Evolutionary conservation across 1,140 invertebrate species (phyloP).

Genomic region (Potamilus streckersoni): DNA sequence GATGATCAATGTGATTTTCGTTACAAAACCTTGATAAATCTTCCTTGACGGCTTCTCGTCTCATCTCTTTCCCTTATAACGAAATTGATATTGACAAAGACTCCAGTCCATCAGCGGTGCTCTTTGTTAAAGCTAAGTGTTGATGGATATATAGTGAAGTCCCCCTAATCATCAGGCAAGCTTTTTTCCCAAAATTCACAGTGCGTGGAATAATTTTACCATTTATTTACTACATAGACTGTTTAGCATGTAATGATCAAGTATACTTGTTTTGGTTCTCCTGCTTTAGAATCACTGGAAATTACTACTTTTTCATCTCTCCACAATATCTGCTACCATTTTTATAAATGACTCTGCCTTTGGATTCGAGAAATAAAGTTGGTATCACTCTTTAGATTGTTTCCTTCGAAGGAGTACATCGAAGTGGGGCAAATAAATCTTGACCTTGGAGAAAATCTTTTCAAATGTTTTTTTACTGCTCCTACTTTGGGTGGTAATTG

Average conservation of each 20-base stretch:
- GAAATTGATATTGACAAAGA: constrained; percentile 4
- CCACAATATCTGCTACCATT: not conserved
- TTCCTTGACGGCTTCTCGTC: constrained; percentile 17
- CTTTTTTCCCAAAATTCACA: not conserved
- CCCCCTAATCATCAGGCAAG: not conserved
- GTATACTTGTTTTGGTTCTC: not conserved
- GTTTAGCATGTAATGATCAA: constrained; percentile 7
- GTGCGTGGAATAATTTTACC: constrained; percentile 2
- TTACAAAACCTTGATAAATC: not conserved
- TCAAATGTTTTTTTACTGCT: constrained; percentile 1
- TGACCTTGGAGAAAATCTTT: constrained; percentile 1
- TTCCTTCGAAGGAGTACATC: not conserved
- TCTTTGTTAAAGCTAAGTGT: not conserved
- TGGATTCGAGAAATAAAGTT: not conserved
- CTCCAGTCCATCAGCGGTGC: constrained; percentile 7
- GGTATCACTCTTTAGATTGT: not conserved
- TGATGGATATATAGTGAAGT: not conserved
- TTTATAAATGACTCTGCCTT: not conserved
- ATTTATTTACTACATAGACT: constrained; percentile 2
- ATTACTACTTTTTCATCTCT: not conserved
- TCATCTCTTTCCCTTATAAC: constrained; percentile 14
- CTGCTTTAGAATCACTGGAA: constrained; percentile 3
- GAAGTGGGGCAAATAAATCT: not conserved
- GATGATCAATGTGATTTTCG: no score
- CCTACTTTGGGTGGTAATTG: constrained; percentile 2